phyloP scores from a whole-genome alignment of 2,888 invertebrate species.

The Pseudococcus longispinus region DNA sequence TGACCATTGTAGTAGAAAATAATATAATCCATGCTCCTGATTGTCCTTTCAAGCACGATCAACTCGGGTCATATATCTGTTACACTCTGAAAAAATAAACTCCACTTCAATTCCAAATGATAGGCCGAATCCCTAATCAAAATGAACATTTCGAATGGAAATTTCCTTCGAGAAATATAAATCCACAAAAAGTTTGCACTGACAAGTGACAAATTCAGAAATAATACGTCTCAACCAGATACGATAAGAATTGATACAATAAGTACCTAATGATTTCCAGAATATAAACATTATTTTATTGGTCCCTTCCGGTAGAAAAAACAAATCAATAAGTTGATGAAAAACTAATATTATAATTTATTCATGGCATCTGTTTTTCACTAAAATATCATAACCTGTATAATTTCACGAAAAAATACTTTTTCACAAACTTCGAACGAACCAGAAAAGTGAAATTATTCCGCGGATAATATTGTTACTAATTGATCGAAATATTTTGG shows the following conservation, averaged over 20 bases:
- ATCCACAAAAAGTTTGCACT: too few species aligned
- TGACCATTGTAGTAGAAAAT: not conserved
- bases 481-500: not conserved
- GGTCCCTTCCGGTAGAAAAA: too few species aligned
- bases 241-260: too few species aligned
- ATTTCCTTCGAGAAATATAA: not conserved
- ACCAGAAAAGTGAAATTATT: not conserved
- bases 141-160: not conserved
- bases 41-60: not conserved
- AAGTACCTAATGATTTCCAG: too few species aligned
- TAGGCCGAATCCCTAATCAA: not conserved
- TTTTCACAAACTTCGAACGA: not conserved
- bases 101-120: not conserved
- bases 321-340: too few species aligned
- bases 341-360: not conserved
- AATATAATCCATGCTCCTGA: not conserved
- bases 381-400: not conserved
- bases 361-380: not conserved
- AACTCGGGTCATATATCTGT: not conserved
- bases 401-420: not conserved
- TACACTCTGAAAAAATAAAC: not conserved
- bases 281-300: too few species aligned
- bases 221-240: too few species aligned
- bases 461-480: not conserved
- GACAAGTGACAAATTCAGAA: too few species aligned